These are phyloP conservation scores for Hippoglossus hippoglossus DNA, from an alignment of 2,797 vertebrate species.

Conservation along the genomic window DNA sequence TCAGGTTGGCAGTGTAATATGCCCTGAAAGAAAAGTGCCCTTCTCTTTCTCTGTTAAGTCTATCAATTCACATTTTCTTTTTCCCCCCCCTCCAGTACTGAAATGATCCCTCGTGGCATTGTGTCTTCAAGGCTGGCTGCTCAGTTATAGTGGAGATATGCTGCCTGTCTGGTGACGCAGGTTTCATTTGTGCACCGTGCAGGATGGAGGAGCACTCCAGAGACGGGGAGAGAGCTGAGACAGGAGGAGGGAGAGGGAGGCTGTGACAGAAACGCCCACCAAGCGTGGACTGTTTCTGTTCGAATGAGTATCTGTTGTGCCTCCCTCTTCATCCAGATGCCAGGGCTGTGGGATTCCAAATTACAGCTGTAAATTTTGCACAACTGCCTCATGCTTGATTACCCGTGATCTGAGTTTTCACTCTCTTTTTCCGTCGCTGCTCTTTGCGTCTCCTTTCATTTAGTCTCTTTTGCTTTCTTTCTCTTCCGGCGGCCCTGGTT, in stretches of 20 bases:
- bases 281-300: slow-evolving; percentile 66
- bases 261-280: slow-evolving; percentile 66
- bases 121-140: slow-evolving; percentile 72
- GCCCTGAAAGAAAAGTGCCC: slow-evolving; percentile 20
- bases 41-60: slow-evolving; percentile 52
- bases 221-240: slow-evolving; percentile 22
- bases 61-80: slow-evolving; percentile 60
- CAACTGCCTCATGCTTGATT: slow-evolving; percentile 80
- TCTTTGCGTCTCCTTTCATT: slow-evolving; percentile 55
- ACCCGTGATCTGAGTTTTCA: slow-evolving; percentile 69
- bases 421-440: slow-evolving; percentile 42
- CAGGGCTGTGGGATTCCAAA: slow-evolving; percentile 73
- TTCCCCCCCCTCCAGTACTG: slow-evolving; percentile 41
- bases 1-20: slow-evolving; percentile 22
- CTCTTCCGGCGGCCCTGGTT: slow-evolving; percentile 25
- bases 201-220: slow-evolving; percentile 51
- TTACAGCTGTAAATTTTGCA: slow-evolving; percentile 78
- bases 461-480: slow-evolving; percentile 53
- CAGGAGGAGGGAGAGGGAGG: slow-evolving; percentile 8
- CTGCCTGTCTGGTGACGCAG: slow-evolving; percentile 61
- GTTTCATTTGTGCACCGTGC: slow-evolving; percentile 64
- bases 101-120: slow-evolving; percentile 57
- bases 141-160: slow-evolving; percentile 63
- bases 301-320: slow-evolving; percentile 79
- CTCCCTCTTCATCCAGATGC: slow-evolving; percentile 71